Evolutionary conservation across 2,888 invertebrate species (phyloP).

Genomic region (Scotopteryx bipunctaria): DNA sequence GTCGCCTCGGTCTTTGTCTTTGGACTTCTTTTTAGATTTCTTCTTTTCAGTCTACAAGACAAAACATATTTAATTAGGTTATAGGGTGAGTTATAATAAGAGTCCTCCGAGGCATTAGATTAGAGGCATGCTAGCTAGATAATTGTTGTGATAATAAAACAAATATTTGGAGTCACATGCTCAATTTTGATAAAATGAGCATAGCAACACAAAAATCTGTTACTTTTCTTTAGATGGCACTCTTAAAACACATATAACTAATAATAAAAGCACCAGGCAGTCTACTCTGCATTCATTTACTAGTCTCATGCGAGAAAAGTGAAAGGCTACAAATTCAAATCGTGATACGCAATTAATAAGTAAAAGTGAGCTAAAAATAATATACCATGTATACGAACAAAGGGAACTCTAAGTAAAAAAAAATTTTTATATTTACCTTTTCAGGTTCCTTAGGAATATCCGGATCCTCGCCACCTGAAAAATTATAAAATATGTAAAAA

Average conservation of each 20-base stretch:
- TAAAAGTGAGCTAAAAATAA: slow-evolving; percentile 4
- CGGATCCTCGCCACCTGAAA: slow-evolving; percentile 73
- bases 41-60: slow-evolving; percentile 72
- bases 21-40: slow-evolving; percentile 81
- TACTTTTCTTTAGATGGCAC: too few species aligned
- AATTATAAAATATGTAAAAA: neutral
- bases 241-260: too few species aligned
- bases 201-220: too few species aligned
- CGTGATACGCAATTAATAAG: neutral
- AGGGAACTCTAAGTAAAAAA: too few species aligned
- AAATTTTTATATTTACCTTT: slow-evolving; percentile 65
- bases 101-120: too few species aligned
- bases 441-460: slow-evolving; percentile 60
- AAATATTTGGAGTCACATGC: too few species aligned
- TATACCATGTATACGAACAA: too few species aligned
- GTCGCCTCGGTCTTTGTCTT: slow-evolving; percentile 80
- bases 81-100: too few species aligned
- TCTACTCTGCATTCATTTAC: neutral
- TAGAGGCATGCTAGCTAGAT: too few species aligned
- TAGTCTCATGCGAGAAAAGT: neutral
- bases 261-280: too few species aligned
- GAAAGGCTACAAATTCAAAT: slow-evolving; percentile 9
- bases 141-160: too few species aligned
- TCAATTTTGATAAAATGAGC: too few species aligned
- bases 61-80: neutral